Conservation (phyloP, 1,140 invertebrate species). For the Drosophila simulans region DNA sequence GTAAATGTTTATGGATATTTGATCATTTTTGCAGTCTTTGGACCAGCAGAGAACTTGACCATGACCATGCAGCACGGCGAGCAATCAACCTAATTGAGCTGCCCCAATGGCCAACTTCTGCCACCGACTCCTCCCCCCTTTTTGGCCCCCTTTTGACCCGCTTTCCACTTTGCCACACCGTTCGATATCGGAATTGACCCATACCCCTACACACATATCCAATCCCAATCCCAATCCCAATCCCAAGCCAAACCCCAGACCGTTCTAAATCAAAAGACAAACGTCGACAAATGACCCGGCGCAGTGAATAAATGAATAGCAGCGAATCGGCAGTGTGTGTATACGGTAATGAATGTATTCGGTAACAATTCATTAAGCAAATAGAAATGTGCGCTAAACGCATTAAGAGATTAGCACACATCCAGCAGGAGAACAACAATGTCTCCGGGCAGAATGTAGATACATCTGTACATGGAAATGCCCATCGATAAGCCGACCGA, state of each 20-base stretch:
- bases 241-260: constrained; percentile 12
- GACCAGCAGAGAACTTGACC: constrained; percentile 30
- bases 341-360: constrained; percentile 71
- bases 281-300: constrained; percentile 77
- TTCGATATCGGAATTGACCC: background rate
- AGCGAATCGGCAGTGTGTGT: constrained; percentile 34
- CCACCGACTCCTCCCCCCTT: background rate
- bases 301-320: constrained; percentile 64
- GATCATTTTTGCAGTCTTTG: background rate
- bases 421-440: constrained; percentile 36
- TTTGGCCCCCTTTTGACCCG: background rate
- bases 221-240: background rate
- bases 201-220: no score
- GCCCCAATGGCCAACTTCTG: constrained; percentile 53
- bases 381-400: constrained; percentile 82
- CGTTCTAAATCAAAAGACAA: constrained; percentile 74
- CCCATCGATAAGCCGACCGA: constrained; percentile 57
- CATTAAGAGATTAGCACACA: constrained; percentile 83
- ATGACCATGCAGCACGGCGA: constrained; percentile 40
- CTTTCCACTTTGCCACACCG: background rate
- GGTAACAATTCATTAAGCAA: constrained; percentile 83
- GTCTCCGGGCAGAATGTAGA: background rate
- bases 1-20: background rate
- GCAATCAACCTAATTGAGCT: constrained; percentile 72
- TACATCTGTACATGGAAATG: background rate